phyloP scores from a whole-genome alignment of 2,888 invertebrate genomes.

The Exephanes ischioxanthus region DNA sequence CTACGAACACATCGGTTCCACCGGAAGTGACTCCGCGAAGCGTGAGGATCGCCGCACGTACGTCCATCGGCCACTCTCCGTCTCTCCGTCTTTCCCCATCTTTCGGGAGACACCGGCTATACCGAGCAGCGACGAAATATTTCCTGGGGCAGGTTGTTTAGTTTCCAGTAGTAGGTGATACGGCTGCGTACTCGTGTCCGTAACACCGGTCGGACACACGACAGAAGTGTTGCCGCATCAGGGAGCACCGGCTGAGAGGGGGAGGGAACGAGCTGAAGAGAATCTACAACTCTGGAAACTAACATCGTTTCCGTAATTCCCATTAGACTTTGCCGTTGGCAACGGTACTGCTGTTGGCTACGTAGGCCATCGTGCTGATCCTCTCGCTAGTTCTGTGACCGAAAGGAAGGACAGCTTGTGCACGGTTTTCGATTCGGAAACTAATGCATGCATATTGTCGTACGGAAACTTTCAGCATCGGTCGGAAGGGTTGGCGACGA shows the following conservation, averaged over 20 bases:
- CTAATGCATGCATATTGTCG: conserved; percentile 30
- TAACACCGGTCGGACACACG: conserved; percentile 26
- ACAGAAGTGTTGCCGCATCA: conserved; percentile 25
- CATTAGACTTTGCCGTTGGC: conserved; percentile 65
- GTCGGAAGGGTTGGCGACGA: background rate
- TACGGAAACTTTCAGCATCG: conserved; percentile 14
- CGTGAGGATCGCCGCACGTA: conserved; percentile 38
- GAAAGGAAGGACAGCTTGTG: conserved; percentile 9
- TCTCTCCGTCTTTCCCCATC: conserved; percentile 1
- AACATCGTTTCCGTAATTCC: conserved; percentile 67
- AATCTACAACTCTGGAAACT: conserved; percentile 66
- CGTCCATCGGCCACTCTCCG: conserved; percentile 12
- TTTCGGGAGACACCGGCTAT: conserved; percentile 11
- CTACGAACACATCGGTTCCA: conserved; percentile 34
- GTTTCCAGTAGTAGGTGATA: conserved; percentile 41
- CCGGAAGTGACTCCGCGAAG: conserved; percentile 54
- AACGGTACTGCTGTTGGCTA: conserved; percentile 52
- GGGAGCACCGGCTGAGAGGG: background rate
- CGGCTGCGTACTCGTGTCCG: conserved; percentile 5
- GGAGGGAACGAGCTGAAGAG: conserved; percentile 30
- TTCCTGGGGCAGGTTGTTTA: conserved; percentile 64
- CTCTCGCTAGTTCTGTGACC: conserved; percentile 20
- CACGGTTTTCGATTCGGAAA: conserved; percentile 15
- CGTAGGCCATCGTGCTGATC: conserved; percentile 22
- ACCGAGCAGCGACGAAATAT: conserved; percentile 51